Conservation (phyloP, 2,113 vertebrate genomes). For the Gambusia holbrooki region DNA sequence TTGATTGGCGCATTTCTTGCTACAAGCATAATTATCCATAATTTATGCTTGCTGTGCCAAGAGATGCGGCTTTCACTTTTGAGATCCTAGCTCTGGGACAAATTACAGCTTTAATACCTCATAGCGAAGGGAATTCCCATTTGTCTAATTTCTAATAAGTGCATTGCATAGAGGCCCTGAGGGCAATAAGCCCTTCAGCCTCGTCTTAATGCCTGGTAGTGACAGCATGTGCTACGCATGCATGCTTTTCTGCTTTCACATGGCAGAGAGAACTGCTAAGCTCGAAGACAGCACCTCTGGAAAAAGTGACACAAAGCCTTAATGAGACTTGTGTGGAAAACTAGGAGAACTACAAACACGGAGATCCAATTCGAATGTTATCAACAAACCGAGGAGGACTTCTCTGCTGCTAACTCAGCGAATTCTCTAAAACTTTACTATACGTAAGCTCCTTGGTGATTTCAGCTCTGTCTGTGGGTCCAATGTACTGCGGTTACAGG, state of each 20-base stretch:
- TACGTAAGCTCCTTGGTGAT: not conserved
- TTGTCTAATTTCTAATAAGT: conserved; percentile 29
- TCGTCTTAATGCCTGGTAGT: conserved; percentile 3
- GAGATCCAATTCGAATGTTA: not conserved
- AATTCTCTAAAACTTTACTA: not conserved
- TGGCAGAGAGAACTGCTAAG: not conserved
- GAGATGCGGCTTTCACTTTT: conserved; percentile 18
- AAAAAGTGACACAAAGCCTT: conserved; percentile 8
- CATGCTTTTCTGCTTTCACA: not conserved
- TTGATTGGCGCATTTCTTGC: no score
- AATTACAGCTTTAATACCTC: conserved; percentile 9
- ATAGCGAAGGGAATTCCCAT: conserved; percentile 10
- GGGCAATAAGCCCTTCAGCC: conserved; percentile 39
- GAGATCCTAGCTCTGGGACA: conserved; percentile 13
- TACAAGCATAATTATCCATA: not conserved
- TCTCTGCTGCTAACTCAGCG: not conserved
- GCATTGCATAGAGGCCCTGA: conserved; percentile 11
- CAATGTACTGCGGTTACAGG: not conserved
- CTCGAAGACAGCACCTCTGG: not conserved
- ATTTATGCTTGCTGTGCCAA: conserved; percentile 7
- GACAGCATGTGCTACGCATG: conserved; percentile 1
- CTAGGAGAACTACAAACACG: conserved; percentile 16
- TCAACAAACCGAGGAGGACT: not conserved
- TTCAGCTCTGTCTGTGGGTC: not conserved
- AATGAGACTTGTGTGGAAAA: not conserved